Evolutionary conservation across 2,113 vertebrate genomes (phyloP), one percentile per base, ranked within the genome.

Genomic region (Tympanuchus pallidicinctus): DNA sequence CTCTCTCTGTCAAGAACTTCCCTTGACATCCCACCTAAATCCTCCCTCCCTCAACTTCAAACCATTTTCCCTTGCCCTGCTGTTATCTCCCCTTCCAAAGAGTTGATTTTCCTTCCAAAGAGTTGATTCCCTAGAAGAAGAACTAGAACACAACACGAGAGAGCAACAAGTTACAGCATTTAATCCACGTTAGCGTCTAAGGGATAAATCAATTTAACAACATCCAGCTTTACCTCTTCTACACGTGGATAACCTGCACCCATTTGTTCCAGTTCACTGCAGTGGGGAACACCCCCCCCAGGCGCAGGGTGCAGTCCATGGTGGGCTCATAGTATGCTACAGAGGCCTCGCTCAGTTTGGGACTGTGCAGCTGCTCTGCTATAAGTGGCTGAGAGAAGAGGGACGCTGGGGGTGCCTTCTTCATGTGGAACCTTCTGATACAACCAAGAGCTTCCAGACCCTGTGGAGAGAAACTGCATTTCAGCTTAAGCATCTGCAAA

Each of bases 211-310:
- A 22, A 3, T 34, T 38, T 9, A 3, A 16, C 5, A 0, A 4
- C 56, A 28, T 8, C 45, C 28, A 25, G 22, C n/a, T 61, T 82
- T 69, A 56, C 43, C 57, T 70, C 13, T 71, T 40, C 88, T 78
- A 97, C 13, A 92, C 79, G 21, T 97, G 96, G 43, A 95, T 73
- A 38, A 97, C 93, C 13, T 96, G 95, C 17, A 95, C 83, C 96
- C 98, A 98, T 67, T 98, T 97, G 96, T 99, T 99, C 99, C 99
- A 99, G 61, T 98, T 98, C 64, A 97, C 95, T 67, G 99, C 98
- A 0, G 96, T 96, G n/a, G 99, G 99, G 52, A 99, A 98, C 69
- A 99, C 96, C 20, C 97, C 97, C 38, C 98, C 97, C 74, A 99
- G 97, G 38, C 97, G 97, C 61, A 99, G 94, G 36, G 98, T 97